Evolutionary conservation across 2,888 invertebrate species (phyloP).

Genomic region (Lasioglossum oenotherae): DNA sequence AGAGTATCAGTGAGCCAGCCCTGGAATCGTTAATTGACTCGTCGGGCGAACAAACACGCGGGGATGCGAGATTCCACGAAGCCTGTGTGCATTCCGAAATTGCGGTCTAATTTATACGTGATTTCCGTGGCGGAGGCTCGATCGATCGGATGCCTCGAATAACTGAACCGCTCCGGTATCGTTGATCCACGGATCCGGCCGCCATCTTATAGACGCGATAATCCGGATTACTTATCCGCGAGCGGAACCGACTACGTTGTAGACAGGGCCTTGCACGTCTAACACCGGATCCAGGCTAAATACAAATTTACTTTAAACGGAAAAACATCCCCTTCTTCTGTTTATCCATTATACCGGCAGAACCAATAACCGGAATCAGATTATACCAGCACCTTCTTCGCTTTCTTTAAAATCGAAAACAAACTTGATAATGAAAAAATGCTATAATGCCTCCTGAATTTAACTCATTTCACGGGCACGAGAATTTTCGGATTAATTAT

Average conservation of each 20-base stretch:
- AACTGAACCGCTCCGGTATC: conserved; percentile 4
- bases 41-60: neutral
- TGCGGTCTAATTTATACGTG: conserved; percentile 34
- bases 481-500: neutral
- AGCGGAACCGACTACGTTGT: neutral
- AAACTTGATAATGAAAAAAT: neutral
- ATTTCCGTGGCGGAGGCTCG: conserved; percentile 1
- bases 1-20: neutral
- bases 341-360: neutral
- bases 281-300: neutral
- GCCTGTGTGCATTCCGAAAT: conserved; percentile 30
- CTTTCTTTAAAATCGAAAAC: neutral
- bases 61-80: conserved; percentile 1
- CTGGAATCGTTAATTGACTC: conserved; percentile 7
- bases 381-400: neutral
- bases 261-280: neutral
- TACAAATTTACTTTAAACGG: conserved; percentile 1
- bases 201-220: conserved; percentile 3
- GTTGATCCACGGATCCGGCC: conserved; percentile 20
- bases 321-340: conserved; percentile 10
- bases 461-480: no score
- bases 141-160: conserved; percentile 35
- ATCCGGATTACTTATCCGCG: conserved; percentile 12
- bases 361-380: neutral
- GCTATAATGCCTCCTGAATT: no score